Conservation (phyloP, 2,113 vertebrate genomes). For the Tragulus kanchil region DNA sequence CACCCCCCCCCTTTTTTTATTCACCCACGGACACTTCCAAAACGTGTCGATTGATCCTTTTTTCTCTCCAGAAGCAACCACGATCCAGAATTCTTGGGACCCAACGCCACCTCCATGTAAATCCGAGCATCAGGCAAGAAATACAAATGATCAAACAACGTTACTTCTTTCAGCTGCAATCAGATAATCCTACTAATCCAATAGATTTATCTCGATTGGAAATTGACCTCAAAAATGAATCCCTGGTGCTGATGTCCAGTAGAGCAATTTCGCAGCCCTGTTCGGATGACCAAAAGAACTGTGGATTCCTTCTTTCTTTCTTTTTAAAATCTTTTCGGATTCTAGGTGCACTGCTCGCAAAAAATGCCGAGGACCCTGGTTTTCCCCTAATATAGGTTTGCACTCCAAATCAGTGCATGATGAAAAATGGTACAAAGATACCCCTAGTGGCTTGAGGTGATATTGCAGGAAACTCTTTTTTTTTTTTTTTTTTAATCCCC, state of each 20-base stretch:
- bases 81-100: constrained; percentile 82
- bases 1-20: constrained; percentile 10
- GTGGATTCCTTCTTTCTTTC: constrained; percentile 78
- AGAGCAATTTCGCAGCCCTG: constrained; percentile 83
- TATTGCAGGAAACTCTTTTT: constrained; percentile 82
- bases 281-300: constrained; percentile 73
- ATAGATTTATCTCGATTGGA: constrained; percentile 88
- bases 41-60: constrained; percentile 83
- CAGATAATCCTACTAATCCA: constrained; percentile 93
- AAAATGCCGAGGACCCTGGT: constrained; percentile 90
- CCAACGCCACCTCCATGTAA: constrained; percentile 88
- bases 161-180: constrained; percentile 89
- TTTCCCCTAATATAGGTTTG: constrained; percentile 89
- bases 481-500: neutral
- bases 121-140: constrained; percentile 90
- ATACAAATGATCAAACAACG: constrained; percentile 87
- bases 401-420: constrained; percentile 89
- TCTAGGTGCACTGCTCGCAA: constrained; percentile 91
- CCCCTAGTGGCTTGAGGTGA: constrained; percentile 88
- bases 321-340: constrained; percentile 86
- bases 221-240: constrained; percentile 89
- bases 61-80: constrained; percentile 78
- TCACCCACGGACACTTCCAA: constrained; percentile 86
- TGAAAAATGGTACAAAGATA: constrained; percentile 93
- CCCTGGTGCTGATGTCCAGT: constrained; percentile 82